phyloP scores from a whole-genome alignment of 2,888 invertebrate species.

The Ariolimax columbianus region DNA sequence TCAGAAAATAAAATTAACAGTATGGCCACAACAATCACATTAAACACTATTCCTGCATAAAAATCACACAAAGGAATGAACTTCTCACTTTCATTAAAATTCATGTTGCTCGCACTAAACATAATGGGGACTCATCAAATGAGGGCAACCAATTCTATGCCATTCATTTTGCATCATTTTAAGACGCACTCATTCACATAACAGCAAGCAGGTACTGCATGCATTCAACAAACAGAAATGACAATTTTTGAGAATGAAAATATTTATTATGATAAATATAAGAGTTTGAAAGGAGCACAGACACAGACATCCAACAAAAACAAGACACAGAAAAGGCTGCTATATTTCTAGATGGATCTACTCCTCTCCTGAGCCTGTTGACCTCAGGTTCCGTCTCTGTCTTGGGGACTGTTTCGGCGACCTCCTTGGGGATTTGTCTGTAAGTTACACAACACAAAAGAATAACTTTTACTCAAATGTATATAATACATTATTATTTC shows the following conservation, averaged over 20 bases:
- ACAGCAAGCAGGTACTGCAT: neutral
- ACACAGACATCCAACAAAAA: conserved; percentile 10
- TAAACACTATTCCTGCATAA: too few relatives aligned
- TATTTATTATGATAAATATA: conserved; percentile 18
- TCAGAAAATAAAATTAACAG: too few relatives aligned
- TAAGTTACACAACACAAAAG: too few relatives aligned
- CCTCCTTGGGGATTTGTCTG: conserved; percentile 76
- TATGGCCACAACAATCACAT: too few relatives aligned
- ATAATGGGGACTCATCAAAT: neutral
- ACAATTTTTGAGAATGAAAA: neutral
- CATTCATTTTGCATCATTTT: neutral
- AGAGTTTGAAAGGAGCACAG: conserved; percentile 9
- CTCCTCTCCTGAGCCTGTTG: conserved; percentile 70
- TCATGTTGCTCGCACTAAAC: too few relatives aligned
- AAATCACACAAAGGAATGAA: too few relatives aligned
- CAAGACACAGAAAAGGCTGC: conserved; percentile 11
- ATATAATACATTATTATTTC: too few relatives aligned
- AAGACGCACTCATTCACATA: neutral
- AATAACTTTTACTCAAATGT: too few relatives aligned
- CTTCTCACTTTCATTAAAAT: too few relatives aligned
- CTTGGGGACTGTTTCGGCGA: conserved; percentile 75
- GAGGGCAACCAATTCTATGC: neutral
- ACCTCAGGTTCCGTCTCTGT: conserved; percentile 72
- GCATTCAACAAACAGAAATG: neutral
- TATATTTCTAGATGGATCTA: conserved; percentile 51